A percentile compares a stretch with the other conserved stretches of the same genome.
Evolutionary conservation across 2,113 vertebrate genomes (phyloP).

Genomic region (Cranoglanis bouderius): DNA sequence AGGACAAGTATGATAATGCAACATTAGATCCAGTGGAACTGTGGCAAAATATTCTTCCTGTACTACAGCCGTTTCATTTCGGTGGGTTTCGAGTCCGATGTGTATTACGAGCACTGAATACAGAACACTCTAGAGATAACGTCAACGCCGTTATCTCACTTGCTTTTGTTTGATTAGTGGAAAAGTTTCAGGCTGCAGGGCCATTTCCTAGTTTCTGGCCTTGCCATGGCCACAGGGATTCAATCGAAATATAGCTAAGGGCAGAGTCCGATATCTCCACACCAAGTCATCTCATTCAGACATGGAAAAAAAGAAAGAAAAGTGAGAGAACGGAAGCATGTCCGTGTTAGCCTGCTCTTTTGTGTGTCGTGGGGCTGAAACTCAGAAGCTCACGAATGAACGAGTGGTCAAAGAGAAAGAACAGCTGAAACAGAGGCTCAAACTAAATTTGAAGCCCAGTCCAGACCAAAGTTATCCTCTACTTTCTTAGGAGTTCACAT

Average conservation of each 20-base stretch:
- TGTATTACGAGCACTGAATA: not conserved
- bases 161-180: slow-evolving; percentile 38
- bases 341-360: slow-evolving; percentile 18
- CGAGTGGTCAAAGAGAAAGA: not conserved
- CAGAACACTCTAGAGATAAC: slow-evolving; percentile 36
- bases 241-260: slow-evolving; percentile 14
- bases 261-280: slow-evolving; percentile 1
- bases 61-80: not conserved
- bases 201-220: not conserved
- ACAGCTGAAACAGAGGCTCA: too few species aligned
- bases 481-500: not conserved
- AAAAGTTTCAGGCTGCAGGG: not conserved
- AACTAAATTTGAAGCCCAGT: slow-evolving; percentile 17
- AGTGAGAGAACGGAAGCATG: not conserved
- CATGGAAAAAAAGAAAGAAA: not conserved
- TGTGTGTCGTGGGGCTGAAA: slow-evolving; percentile 6
- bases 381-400: slow-evolving; percentile 23
- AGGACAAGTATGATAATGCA: too few species aligned
- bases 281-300: not conserved
- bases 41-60: not conserved
- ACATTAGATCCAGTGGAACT: not conserved
- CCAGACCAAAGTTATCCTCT: not conserved
- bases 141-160: slow-evolving; percentile 38
- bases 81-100: not conserved
- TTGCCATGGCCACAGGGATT: not conserved